These are phyloP conservation scores for Lucilia cuprina DNA, from an alignment of 1,140 invertebrate genomes.

Conservation along the genomic window DNA sequence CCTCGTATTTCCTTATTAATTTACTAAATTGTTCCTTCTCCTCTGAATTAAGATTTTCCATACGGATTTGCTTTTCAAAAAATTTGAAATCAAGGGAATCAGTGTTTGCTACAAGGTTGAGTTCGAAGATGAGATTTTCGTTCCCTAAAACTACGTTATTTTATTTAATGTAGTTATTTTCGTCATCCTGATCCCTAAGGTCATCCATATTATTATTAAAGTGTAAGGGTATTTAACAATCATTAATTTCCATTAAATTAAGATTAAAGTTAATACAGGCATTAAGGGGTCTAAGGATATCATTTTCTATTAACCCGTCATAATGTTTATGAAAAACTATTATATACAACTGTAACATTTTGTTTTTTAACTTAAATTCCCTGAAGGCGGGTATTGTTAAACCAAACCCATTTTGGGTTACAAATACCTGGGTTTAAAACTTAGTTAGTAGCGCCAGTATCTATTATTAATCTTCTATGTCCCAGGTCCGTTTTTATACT, in stretches of 20 bases:
- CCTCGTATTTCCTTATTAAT: conserved; percentile 10
- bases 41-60: conserved; percentile 8
- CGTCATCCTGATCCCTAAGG: neutral
- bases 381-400: neutral
- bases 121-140: neutral
- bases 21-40: neutral
- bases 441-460: conserved; percentile 10
- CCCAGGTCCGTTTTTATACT: conserved; percentile 2
- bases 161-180: neutral
- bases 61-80: neutral
- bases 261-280: neutral
- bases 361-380: conserved; percentile 10
- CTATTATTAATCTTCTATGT: conserved; percentile 7
- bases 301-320: neutral
- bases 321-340: conserved; percentile 10
- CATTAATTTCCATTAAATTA: neutral
- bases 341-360: conserved; percentile 31
- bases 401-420: neutral
- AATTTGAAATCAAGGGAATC: too few relatives aligned
- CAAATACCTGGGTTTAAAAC: conserved; percentile 12
- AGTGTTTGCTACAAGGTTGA: too few relatives aligned
- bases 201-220: neutral
- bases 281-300: neutral
- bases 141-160: neutral
- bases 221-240: neutral